A percentile compares a stretch with the other conserved stretches of the same genome.
Evolutionary conservation across 2,797 vertebrate genomes (phyloP).

Genomic region (Channa striata): DNA sequence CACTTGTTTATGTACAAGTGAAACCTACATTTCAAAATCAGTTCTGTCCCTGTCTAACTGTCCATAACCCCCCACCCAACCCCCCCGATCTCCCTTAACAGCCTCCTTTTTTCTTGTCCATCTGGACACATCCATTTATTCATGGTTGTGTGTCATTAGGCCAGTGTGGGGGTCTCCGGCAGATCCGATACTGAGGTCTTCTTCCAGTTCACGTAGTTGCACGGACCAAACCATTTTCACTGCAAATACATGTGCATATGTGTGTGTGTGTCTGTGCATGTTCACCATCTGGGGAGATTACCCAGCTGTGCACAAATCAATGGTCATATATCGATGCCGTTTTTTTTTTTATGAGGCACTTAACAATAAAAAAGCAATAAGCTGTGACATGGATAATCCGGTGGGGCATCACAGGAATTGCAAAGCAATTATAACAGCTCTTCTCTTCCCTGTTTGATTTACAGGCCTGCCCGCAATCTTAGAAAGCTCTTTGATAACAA

Average conservation of each 20-base stretch:
- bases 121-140: slow-evolving; percentile 74
- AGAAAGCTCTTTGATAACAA: slow-evolving; percentile 65
- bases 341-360: slow-evolving; percentile 80
- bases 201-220: slow-evolving; percentile 41
- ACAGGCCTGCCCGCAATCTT: slow-evolving; percentile 64
- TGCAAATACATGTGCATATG: slow-evolving; percentile 4
- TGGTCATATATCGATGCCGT: slow-evolving; percentile 74
- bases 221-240: slow-evolving; percentile 2
- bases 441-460: slow-evolving; percentile 71
- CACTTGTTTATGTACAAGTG: slow-evolving; percentile 29
- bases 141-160: slow-evolving; percentile 46
- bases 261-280: slow-evolving; percentile 34
- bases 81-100: slow-evolving; percentile 11
- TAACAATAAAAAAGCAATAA: slow-evolving; percentile 85
- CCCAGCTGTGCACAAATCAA: slow-evolving; percentile 75
- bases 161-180: slow-evolving; percentile 49
- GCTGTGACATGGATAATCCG: slow-evolving; percentile 81
- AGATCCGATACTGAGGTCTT: slow-evolving; percentile 62
- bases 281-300: slow-evolving; percentile 64
- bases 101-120: slow-evolving; percentile 38
- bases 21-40: slow-evolving; percentile 49
- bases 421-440: slow-evolving; percentile 79
- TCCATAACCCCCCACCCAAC: background rate
- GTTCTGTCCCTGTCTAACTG: slow-evolving; percentile 16
- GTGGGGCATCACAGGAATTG: slow-evolving; percentile 72